Base-by-base conservation (phyloP, 1,140 invertebrate species). In the Chelonus insularis region DNA sequence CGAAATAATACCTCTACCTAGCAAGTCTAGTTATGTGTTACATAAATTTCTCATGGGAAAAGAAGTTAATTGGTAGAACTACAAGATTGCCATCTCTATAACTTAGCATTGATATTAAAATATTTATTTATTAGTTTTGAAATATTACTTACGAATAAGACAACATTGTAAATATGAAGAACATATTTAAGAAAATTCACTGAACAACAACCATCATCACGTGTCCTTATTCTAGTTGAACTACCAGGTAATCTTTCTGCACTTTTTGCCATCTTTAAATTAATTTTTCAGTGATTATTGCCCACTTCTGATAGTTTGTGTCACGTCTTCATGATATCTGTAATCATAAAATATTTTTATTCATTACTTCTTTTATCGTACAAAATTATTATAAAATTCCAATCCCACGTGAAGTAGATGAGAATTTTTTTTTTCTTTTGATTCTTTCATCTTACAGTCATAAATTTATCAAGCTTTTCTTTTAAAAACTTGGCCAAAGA, bases 131-230 rank as follows among this genome's bases (percentile, higher is more conserved):
- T n/a, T n/a, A n/a, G n/a, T n/a, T n/a, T n/a, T n/a, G n/a, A n/a
- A 25, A 16, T 43, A 62, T n/a, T 68, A 86, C 88, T 89, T 81
- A 92, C 90, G 82, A 91, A 83, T 69, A 91, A 88, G 43, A 92
- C 86, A 39, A 91, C 85, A 70, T 91, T 92, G 83, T 90, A 92
- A 69, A 91, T 88, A 77, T 90, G 88, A 29, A 92, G 84, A 63
- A 91, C 87, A 69, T 89, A 89, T 81, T 90, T 89, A 9, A 92
- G 78, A 69, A 91, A 90, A 75, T 89, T 88, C 48, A 91, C 85
- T 18, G 88, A 89, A 72, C 89, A 91, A 72, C 89, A 91, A 48
- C 89, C 89, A 21, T 88, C 85, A 64, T 90, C 87, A 61, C 87
- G 75, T 34, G 84, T 85, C 69, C 84, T 84, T 59, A 79, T 71